phyloP scores from a whole-genome alignment of 1,140 invertebrate genomes.

The Globodera rostochiensis region DNA sequence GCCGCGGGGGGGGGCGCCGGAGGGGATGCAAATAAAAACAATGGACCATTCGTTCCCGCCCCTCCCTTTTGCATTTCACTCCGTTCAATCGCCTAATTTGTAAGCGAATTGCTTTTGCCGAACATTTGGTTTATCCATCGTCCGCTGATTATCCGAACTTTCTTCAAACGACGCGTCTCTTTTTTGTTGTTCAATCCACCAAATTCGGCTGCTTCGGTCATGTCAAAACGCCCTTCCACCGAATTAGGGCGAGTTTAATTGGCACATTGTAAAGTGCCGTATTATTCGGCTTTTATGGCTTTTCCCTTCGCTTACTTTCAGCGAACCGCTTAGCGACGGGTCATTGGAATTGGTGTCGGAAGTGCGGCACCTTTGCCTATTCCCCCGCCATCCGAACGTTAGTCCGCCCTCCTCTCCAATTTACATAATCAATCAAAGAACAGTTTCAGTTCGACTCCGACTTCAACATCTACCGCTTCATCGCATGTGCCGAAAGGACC shows the following conservation, averaged over 20 bases:
- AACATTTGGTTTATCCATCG: not conserved
- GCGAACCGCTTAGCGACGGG: constrained; percentile 55
- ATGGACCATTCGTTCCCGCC: too few relatives aligned
- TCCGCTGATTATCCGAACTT: too few relatives aligned
- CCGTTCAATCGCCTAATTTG: too few relatives aligned
- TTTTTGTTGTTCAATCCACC: not conserved
- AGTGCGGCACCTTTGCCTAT: constrained; percentile 53
- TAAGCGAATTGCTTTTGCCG: not conserved
- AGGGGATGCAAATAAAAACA: too few relatives aligned
- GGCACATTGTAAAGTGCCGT: too few relatives aligned
- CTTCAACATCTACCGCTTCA: constrained; percentile 64
- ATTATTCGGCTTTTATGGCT: not conserved
- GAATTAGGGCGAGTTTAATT: constrained; percentile 1
- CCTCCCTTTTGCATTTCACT: too few relatives aligned
- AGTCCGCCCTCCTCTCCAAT: constrained; percentile 26
- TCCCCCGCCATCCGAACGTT: constrained; percentile 60
- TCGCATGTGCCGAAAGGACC: constrained; percentile 55
- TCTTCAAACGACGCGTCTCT: not conserved
- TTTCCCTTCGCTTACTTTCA: constrained; percentile 48
- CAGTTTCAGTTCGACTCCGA: constrained; percentile 59
- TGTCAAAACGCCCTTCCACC: constrained; percentile 8
- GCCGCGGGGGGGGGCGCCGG: too few relatives aligned
- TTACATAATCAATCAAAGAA: not conserved
- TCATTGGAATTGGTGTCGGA: constrained; percentile 62
- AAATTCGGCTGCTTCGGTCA: not conserved